Conservation (phyloP, 2,888 invertebrate species). For the Hartigia nigra region DNA sequence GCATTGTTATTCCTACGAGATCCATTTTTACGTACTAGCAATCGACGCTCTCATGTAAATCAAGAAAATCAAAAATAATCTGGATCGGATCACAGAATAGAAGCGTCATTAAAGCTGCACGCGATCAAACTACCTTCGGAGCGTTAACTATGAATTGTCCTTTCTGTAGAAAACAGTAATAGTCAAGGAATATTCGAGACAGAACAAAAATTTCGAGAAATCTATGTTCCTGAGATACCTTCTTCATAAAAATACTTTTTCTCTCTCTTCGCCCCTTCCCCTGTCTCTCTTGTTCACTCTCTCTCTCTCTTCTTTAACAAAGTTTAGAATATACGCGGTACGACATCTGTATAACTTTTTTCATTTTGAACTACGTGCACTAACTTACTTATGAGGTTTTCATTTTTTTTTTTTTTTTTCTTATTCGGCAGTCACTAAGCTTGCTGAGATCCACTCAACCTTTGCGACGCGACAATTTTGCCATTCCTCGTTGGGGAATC, state of each 20-base stretch:
- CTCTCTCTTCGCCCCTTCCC: not conserved
- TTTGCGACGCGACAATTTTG: conserved; percentile 37
- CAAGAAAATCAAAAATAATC: not conserved
- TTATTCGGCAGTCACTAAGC: conserved; percentile 35
- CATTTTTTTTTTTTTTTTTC: not conserved
- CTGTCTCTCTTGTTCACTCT: not conserved
- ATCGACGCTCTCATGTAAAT: not conserved
- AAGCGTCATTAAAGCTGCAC: not conserved
- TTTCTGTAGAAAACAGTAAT: not conserved
- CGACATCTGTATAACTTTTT: not conserved
- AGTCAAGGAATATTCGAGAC: not conserved
- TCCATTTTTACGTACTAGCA: conserved; percentile 3
- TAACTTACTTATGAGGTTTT: conserved; percentile 11
- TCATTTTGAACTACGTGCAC: not conserved
- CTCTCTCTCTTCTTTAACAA: not conserved
- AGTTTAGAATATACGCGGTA: conserved; percentile 2
- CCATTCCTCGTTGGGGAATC: conserved; percentile 51
- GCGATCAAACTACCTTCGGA: not conserved
- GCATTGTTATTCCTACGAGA: not conserved
- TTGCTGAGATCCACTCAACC: conserved; percentile 38
- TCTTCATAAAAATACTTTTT: conserved; percentile 43
- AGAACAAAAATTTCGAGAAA: not conserved
- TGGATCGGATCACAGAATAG: not conserved
- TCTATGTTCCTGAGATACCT: not conserved
- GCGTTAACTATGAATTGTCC: not conserved